A percentile compares a stretch with the other conserved stretches of the same genome.
phyloP scores from a whole-genome alignment of 2,888 invertebrate genomes.

The Linyphia triangularis region DNA sequence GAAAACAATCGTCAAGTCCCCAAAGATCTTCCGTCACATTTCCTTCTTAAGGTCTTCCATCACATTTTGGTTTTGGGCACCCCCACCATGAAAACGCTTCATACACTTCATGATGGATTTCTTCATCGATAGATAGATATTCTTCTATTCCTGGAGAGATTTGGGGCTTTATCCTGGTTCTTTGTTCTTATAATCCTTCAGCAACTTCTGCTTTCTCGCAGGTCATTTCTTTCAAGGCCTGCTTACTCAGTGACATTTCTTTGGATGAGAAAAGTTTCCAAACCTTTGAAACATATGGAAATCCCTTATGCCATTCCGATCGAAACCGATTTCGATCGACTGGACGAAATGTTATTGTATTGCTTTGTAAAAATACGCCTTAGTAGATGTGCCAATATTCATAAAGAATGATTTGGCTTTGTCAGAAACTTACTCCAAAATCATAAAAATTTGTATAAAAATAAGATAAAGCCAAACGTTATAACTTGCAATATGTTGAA shows the following conservation, averaged over 20 bases:
- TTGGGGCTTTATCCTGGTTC: slow-evolving; percentile 72
- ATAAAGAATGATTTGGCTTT: too few relatives aligned
- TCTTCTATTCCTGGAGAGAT: slow-evolving; percentile 29
- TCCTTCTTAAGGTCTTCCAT: slow-evolving; percentile 51
- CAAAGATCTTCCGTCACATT: slow-evolving; percentile 61
- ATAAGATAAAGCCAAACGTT: too few relatives aligned
- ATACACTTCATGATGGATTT: slow-evolving; percentile 72
- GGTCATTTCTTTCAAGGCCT: slow-evolving; percentile 68
- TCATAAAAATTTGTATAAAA: too few relatives aligned
- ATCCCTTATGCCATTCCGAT: slow-evolving; percentile 35
- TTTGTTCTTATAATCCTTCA: slow-evolving; percentile 73
- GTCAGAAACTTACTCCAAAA: too few relatives aligned
- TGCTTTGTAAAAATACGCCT: too few relatives aligned
- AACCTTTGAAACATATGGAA: slow-evolving; percentile 66
- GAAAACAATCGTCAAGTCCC: slow-evolving; percentile 67
- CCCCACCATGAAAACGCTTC: slow-evolving; percentile 67
- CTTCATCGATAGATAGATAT: slow-evolving; percentile 69
- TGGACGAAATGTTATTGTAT: too few relatives aligned
- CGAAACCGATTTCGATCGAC: slow-evolving; percentile 1
- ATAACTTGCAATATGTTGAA: too few relatives aligned
- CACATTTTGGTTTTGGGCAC: slow-evolving; percentile 55
- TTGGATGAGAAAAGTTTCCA: slow-evolving; percentile 61
- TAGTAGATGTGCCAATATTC: too few relatives aligned
- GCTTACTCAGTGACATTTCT: slow-evolving; percentile 66
- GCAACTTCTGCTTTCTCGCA: slow-evolving; percentile 64